Base-by-base conservation (phyloP, 2,113 vertebrate genomes). In the Cynopterus brachyotis region DNA sequence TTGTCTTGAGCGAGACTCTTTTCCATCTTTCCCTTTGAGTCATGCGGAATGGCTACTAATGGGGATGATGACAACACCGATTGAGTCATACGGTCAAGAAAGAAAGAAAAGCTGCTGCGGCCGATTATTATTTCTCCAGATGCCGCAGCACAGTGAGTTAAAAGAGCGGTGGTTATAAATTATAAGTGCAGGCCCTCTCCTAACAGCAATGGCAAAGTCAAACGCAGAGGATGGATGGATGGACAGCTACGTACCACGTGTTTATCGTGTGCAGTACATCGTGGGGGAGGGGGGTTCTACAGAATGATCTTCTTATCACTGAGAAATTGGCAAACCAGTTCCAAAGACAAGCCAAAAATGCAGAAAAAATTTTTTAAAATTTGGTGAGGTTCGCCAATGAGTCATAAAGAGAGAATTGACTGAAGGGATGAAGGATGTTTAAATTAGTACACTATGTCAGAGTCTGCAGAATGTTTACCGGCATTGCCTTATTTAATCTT, bases 41-140 rank as follows among this genome's bases (percentile, higher is more conserved):
- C 83, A 92, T 92, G 75, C 59, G 53, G 62, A 73, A 67, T 73
- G 89, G 87, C 79, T 82, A 40, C 69, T 96, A 82, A 83, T 72
- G 64, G 80, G 64, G 75, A 81, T 24, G 83, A 88, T 96, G 95
- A 92, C 75, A 82, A 32, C 60, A 24, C 8, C 7, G 32, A 82
- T 40, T 97, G 75, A 98, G 87, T 92, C 83, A 97, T 7, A 53
- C 16, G 66, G 67, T 89, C 42, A 62, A 78, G 40, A 82, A 45
- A 24, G 73, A 59, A n/a, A 60, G 50, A 57, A 91, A 93, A 62
- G 53, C 59, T 78, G 35, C 28, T 37, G 24, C 10, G 17, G 47
- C 28, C 7, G 67, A 88, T 60, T 47, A 69, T 70, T 37, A 28
- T 75, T 95, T 79, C 69, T 92, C 92, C 95, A 95, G 95, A 95